A percentile compares a stretch with the other conserved stretches of the same genome.
Conservation (phyloP, 2,797 vertebrate species). For the Potorous gilbertii region DNA sequence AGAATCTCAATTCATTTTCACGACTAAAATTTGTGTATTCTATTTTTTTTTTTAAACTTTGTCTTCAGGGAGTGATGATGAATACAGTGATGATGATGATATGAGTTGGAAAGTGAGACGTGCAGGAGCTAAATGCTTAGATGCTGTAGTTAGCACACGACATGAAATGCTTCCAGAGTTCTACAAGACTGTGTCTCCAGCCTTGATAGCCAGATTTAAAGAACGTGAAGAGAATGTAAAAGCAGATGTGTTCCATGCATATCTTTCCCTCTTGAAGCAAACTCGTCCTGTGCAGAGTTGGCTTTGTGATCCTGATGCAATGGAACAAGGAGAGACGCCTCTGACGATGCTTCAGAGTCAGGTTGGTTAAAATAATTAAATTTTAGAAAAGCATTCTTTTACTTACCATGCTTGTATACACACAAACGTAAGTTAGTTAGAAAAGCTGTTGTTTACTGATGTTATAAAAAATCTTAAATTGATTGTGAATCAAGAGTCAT, state of each 20-base stretch:
- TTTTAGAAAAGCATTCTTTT: conserved; percentile 32
- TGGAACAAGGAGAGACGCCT: conserved; percentile 99
- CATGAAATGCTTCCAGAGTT: conserved; percentile 99
- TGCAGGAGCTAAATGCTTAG: conserved; percentile 97
- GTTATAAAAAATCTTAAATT: not conserved
- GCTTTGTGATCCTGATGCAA: conserved; percentile 97
- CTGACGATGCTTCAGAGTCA: conserved; percentile 99
- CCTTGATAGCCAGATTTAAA: conserved; percentile 97
- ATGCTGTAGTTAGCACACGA: conserved; percentile 96
- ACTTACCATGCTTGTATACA: not conserved
- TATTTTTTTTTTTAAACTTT: conserved; percentile 57
- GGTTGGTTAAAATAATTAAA: conserved; percentile 83
- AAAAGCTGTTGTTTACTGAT: not conserved
- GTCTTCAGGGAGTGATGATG: conserved; percentile 93
- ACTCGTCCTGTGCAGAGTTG: conserved; percentile 98
- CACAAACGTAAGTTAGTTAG: not conserved
- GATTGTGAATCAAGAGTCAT: not conserved
- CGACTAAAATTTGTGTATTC: conserved; percentile 4
- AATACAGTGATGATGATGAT: conserved; percentile 99
- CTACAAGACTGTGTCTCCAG: conserved; percentile 97
- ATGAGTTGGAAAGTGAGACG: conserved; percentile 99
- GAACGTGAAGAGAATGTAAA: conserved; percentile 99
- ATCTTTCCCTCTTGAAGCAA: conserved; percentile 98
- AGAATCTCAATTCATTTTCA: conserved; percentile 11
- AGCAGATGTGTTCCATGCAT: conserved; percentile 98